Percentiles rank a stretch among this genome's conserved stretches.
Conservation (phyloP, 2,888 invertebrate species). For the Flexamia atlantica region DNA sequence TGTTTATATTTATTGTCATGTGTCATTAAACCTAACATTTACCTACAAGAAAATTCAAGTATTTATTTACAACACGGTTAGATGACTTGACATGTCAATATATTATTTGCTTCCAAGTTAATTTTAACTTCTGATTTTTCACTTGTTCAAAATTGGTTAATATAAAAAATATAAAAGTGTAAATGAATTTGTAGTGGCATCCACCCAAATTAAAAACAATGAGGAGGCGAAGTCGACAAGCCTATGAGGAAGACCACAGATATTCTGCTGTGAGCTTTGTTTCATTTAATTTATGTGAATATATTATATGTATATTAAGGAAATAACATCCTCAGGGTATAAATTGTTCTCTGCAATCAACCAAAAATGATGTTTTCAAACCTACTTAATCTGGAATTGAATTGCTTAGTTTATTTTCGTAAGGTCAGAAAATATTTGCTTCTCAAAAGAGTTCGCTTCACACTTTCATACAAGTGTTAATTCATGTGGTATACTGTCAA, state of each 20-base stretch:
- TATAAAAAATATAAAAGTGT: not conserved
- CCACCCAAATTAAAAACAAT: not conserved
- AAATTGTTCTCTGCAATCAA: no score
- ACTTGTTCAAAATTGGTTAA: not conserved
- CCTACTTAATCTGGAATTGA: no score
- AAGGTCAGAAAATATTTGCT: no score
- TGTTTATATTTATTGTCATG: conserved; percentile 7
- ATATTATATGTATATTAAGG: no score
- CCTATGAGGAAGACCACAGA: not conserved
- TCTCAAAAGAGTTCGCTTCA: no score
- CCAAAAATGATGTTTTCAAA: no score
- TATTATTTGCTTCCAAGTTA: not conserved
- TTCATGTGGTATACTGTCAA: no score
- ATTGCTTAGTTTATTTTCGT: no score
- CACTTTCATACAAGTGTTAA: no score
- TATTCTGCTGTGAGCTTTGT: conserved; percentile 19
- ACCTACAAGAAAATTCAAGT: conserved; percentile 26
- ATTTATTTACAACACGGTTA: conserved; percentile 28
- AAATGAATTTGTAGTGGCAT: conserved; percentile 16
- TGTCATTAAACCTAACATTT: conserved; percentile 15
- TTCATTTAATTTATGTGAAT: not conserved
- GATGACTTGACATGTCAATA: not conserved
- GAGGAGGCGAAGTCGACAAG: not conserved
- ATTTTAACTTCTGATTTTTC: not conserved
- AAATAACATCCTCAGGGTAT: no score